Base-by-base conservation (phyloP, 2,888 invertebrate genomes). In the Lasioglossum figueresi region DNA sequence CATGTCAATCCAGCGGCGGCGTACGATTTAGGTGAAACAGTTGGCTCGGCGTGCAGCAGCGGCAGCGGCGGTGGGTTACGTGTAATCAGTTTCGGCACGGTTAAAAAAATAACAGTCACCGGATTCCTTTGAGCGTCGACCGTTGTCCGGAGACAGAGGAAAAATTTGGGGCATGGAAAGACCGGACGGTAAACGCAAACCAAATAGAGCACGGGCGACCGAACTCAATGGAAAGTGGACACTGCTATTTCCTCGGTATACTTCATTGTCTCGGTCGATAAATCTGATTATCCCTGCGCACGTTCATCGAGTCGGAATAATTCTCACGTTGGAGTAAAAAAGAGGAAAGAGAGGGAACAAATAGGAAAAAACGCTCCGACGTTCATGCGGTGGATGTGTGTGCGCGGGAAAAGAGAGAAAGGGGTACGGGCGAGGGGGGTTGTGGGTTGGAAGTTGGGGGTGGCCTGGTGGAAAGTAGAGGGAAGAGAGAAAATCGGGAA, bases 241-340 rank as follows among this genome's bases (percentile, higher is more conserved):
- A 85, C 68, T 56, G 82, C 78, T 82, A 84, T 82, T 87, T 87
- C 40, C 79, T 37, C 79, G 75, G 80, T 86, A 84, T 76, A 78
- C 86, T 82, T 88, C 83, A 86, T 83, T 88, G 89, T 85, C 79
- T 79, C 84, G 78, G 72, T 80, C 84, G 82, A 88, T 90, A 85
- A 88, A 90, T 90, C 86, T 83, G 83, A 90, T 90, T 90, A 90
- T 82, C 77, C 79, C 80, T 68, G 84, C 73, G 72, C 78, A 73
- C 82, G 84, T 80, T 84, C 86, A 82, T 86, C 84, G 84, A 85
- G 82, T 90, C 83, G 88, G 87, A 89, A 89, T 89, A 85, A 90
- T 90, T 88, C 88, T 86, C 82, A 80, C 68, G 75, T 52, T 71
- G 83, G 78, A 86, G 88, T 81, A 80, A 83, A 79, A 63, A 76